Conservation (phyloP, 2,113 vertebrate species). For the Colaptes auratus region DNA sequence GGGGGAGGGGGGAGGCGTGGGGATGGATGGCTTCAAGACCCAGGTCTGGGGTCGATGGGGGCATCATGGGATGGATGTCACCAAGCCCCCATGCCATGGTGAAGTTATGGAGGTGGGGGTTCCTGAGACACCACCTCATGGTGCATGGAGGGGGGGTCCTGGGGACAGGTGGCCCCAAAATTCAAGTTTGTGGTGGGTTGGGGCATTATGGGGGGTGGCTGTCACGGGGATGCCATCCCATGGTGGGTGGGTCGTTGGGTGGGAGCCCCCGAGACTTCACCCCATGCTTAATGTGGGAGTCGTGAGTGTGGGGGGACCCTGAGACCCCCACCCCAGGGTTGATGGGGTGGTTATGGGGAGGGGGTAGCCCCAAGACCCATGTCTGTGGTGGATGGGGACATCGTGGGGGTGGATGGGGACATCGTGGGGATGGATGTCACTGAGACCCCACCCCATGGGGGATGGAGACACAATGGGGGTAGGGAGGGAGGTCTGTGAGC, state of each 20-base stretch:
- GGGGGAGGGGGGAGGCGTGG: background rate
- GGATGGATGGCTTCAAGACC: background rate
- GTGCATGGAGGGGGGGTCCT: no score
- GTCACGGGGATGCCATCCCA: background rate
- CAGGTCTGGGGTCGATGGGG: background rate
- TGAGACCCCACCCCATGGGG: background rate
- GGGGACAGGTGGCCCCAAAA: no score
- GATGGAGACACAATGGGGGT: no score
- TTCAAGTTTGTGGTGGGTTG: no score
- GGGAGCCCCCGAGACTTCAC: no score
- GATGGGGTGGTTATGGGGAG: background rate
- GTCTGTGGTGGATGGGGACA: background rate
- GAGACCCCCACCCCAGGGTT: no score
- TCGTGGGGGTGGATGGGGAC: background rate
- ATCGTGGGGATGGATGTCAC: background rate
- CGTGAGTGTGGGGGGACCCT: background rate
- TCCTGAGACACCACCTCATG: background rate
- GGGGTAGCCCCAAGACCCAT: background rate
- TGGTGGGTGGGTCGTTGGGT: no score
- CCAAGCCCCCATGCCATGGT: no score
- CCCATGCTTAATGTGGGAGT: no score
- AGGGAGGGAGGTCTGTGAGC: background rate
- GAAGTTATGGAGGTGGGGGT: no score
- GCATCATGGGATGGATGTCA: background rate
- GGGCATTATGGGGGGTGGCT: no score